These are phyloP conservation scores for Ctenosaura bakeri DNA, from an alignment of 2,797 vertebrate genomes.

Conservation along the genomic window DNA sequence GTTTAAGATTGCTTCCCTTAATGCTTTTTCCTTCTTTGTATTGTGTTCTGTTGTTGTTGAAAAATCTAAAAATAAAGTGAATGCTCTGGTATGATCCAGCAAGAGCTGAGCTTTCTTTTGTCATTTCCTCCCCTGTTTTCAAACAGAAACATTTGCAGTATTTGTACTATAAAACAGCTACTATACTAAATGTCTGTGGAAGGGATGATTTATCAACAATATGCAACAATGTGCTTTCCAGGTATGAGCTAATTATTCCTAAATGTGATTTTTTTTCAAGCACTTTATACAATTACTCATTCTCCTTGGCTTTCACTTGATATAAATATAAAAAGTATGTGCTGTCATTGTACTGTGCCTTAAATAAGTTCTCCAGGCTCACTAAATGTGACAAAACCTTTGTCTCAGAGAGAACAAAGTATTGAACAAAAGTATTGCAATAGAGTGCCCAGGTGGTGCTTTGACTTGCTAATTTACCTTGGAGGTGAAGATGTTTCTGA, in stretches of 20 bases:
- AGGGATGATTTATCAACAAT: neutral
- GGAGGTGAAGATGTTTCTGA: neutral
- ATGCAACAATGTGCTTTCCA: neutral
- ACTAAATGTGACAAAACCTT: too few relatives aligned
- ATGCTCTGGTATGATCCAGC: constrained; percentile 60
- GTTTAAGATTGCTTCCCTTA: neutral
- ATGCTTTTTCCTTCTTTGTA: constrained; percentile 53
- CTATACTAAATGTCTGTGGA: neutral
- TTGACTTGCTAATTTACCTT: neutral
- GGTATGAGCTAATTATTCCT: neutral
- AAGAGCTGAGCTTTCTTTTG: neutral
- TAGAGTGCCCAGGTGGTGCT: neutral
- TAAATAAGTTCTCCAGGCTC: neutral
- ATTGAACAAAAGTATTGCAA: too few relatives aligned
- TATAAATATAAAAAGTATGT: neutral
- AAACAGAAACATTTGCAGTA: constrained; percentile 44
- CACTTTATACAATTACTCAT: neutral
- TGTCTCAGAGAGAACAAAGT: too few relatives aligned
- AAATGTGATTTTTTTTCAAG: neutral
- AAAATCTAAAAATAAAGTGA: constrained; percentile 28
- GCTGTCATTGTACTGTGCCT: neutral
- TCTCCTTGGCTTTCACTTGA: neutral
- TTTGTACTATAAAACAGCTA: constrained; percentile 37
- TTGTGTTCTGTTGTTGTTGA: neutral
- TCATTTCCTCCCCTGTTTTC: constrained; percentile 56